Conservation (phyloP, 2,797 vertebrate genomes). For the Gadopsis bispinosus region DNA sequence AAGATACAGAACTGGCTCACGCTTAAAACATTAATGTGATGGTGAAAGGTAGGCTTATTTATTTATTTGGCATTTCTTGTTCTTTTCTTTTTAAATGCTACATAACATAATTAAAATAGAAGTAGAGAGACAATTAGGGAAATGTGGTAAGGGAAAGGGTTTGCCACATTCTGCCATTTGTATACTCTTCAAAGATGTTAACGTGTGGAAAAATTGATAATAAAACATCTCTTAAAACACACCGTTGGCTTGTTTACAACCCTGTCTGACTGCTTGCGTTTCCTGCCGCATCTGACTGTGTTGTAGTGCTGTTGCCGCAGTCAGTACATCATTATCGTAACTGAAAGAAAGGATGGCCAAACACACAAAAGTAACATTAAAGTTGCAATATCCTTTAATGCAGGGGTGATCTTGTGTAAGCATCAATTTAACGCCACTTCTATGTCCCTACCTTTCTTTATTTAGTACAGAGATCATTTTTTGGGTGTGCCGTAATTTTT, state of each 20-base stretch:
- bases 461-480: not conserved
- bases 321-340: not conserved
- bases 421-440: not conserved
- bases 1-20: not conserved
- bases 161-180: not conserved
- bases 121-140: not conserved
- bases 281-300: not conserved
- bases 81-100: not conserved
- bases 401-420: not conserved
- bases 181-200: not conserved
- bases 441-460: not conserved
- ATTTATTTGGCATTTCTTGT: not conserved
- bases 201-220: not conserved
- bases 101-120: not conserved
- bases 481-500: not conserved
- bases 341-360: not conserved
- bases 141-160: not conserved
- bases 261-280: not conserved
- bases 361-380: not conserved
- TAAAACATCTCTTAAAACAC: not conserved
- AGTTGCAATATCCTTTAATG: not conserved
- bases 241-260: not conserved
- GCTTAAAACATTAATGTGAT: not conserved
- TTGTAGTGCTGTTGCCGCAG: not conserved
- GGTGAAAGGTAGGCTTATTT: not conserved